phyloP scores from a whole-genome alignment of 2,797 vertebrate genomes.

The Parotocinclus haroldoi region DNA sequence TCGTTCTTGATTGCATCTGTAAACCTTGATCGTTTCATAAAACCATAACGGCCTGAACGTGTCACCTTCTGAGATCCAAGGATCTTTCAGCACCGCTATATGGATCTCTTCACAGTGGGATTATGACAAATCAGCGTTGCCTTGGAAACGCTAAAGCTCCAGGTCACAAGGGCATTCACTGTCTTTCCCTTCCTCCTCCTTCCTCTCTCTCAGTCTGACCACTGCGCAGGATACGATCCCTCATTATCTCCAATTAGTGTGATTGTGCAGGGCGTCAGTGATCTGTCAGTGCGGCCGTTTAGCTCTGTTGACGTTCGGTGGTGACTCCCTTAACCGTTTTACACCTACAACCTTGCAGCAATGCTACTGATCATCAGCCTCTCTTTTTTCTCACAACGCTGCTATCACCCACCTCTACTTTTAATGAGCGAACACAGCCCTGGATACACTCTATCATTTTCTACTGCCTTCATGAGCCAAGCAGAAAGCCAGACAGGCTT shows the following conservation, averaged over 20 bases:
- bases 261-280: constrained; percentile 38
- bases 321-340: neutral
- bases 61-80: too few species aligned
- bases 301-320: constrained; percentile 43
- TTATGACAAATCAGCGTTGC: constrained; percentile 46
- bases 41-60: too few species aligned
- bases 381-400: too few species aligned
- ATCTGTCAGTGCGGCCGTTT: constrained; percentile 37
- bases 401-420: constrained; percentile 14
- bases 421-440: constrained; percentile 46
- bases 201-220: constrained; percentile 10
- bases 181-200: neutral
- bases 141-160: constrained; percentile 45
- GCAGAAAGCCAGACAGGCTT: constrained; percentile 14
- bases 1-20: too few species aligned
- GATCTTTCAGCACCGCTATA: constrained; percentile 26
- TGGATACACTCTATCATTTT: constrained; percentile 21
- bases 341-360: too few species aligned
- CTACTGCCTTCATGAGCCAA: constrained; percentile 8
- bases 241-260: constrained; percentile 44
- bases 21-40: too few species aligned
- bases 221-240: constrained; percentile 26
- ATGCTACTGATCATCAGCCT: too few species aligned
- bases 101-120: constrained; percentile 19
- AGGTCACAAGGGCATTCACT: constrained; percentile 42